These are phyloP conservation scores for Acinonyx jubatus DNA, from an alignment of 2,113 vertebrate species.

Conservation along the genomic window DNA sequence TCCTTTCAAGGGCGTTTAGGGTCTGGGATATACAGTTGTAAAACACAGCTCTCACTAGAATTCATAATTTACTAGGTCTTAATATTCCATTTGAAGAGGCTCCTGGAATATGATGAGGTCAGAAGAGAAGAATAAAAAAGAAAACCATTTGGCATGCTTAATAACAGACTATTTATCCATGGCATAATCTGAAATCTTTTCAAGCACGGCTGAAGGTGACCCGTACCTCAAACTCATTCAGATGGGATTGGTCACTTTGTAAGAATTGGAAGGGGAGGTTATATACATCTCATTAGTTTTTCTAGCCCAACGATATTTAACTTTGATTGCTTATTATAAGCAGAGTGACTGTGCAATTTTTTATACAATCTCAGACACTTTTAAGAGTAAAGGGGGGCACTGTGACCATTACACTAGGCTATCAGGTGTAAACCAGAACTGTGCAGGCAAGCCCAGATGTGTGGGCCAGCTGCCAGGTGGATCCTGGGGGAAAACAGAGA, in stretches of 20 bases:
- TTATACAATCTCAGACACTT: background rate
- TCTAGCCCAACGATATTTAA: constrained; percentile 34
- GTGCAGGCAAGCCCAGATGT: background rate
- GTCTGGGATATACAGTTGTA: constrained; percentile 11
- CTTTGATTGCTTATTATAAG: background rate
- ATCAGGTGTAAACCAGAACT: background rate
- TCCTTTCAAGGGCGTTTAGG: constrained; percentile 30
- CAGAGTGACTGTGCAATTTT: background rate
- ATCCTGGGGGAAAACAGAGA: background rate
- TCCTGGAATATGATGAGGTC: constrained; percentile 41
- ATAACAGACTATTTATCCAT: constrained; percentile 37
- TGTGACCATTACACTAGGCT: background rate
- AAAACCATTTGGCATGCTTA: constrained; percentile 39
- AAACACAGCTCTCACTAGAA: constrained; percentile 43
- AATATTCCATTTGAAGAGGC: constrained; percentile 49
- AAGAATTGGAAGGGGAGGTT: background rate
- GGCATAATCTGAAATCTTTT: constrained; percentile 49
- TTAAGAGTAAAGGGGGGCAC: background rate
- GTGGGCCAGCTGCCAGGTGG: background rate
- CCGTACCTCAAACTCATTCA: background rate
- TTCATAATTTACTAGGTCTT: constrained; percentile 51
- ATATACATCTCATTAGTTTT: constrained; percentile 15
- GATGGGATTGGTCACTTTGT: background rate
- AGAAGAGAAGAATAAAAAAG: constrained; percentile 40
- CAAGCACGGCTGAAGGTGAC: constrained; percentile 41